These are phyloP conservation scores for Lithophane socia DNA, from an alignment of 2,888 invertebrate species.

Conservation along the genomic window DNA sequence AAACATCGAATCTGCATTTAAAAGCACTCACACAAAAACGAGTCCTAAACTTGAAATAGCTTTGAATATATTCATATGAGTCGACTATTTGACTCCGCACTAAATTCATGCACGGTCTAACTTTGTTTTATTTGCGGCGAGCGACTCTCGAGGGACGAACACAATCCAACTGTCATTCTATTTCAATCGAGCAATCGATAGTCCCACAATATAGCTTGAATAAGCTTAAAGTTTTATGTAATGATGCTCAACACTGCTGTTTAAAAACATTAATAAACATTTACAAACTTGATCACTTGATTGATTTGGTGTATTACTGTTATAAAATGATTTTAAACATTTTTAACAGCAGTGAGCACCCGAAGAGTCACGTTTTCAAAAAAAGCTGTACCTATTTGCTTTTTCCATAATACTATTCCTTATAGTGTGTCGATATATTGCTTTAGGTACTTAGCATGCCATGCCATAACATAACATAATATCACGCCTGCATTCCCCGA, in stretches of 20 bases:
- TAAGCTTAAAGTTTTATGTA: constrained; percentile 24
- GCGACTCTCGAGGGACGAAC: constrained; percentile 43
- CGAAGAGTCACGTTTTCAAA: no score
- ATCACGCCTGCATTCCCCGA: no score
- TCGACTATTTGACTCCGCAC: constrained; percentile 54
- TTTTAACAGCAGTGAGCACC: no score
- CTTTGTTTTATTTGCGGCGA: constrained; percentile 59
- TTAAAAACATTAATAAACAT: no score
- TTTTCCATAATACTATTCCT: background rate
- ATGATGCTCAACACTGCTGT: no score
- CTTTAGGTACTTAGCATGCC: no score
- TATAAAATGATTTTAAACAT: no score
- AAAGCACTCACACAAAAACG: constrained; percentile 21
- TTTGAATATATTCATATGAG: constrained; percentile 58
- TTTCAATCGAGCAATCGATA: constrained; percentile 58
- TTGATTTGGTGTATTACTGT: no score
- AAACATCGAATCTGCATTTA: constrained; percentile 34
- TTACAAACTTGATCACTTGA: no score
- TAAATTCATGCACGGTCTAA: constrained; percentile 56
- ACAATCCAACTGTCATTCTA: constrained; percentile 52
- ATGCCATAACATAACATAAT: no score
- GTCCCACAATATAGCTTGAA: constrained; percentile 23
- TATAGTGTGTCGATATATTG: no score
- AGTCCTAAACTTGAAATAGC: constrained; percentile 25
- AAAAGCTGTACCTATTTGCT: no score